Percentiles rank a stretch among this genome's conserved stretches.
Evolutionary conservation across 2,888 invertebrate genomes (phyloP).

Genomic region (Drosophila melanosoma): DNA sequence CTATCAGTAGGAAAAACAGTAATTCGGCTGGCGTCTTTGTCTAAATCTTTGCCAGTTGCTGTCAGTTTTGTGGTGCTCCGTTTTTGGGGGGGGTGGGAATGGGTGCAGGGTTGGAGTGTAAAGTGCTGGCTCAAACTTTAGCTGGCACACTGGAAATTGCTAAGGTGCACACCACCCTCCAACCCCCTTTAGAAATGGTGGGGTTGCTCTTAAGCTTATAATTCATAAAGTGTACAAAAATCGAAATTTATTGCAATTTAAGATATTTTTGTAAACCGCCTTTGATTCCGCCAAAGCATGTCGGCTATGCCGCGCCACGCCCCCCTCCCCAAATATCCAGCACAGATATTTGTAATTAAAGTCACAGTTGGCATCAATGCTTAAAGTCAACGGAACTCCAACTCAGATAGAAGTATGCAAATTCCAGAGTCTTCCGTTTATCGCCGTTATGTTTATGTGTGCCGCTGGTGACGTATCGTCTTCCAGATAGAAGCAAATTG

Average conservation of each 20-base stretch:
- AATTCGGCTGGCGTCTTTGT: constrained; percentile 65
- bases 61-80: constrained; percentile 47
- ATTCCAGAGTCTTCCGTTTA: constrained; percentile 54
- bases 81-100: too few species aligned
- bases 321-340: constrained; percentile 21
- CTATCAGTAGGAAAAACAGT: constrained; percentile 65
- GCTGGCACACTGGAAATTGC: constrained; percentile 75
- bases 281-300: constrained; percentile 45
- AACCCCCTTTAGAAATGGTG: constrained; percentile 12
- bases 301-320: constrained; percentile 36
- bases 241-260: constrained; percentile 85
- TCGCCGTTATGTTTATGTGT: constrained; percentile 61
- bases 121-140: constrained; percentile 51
- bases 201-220: constrained; percentile 78
- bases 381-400: constrained; percentile 15
- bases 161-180: constrained; percentile 64
- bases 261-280: constrained; percentile 78
- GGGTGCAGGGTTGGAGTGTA: background rate
- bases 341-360: constrained; percentile 55
- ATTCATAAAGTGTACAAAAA: constrained; percentile 84
- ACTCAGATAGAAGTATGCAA: constrained; percentile 52
- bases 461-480: constrained; percentile 76
- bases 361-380: constrained; percentile 2
- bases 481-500: constrained; percentile 80
- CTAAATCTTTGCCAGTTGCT: constrained; percentile 68